Conservation (phyloP, 1,140 invertebrate species). For the Zaprionus ornatus region DNA sequence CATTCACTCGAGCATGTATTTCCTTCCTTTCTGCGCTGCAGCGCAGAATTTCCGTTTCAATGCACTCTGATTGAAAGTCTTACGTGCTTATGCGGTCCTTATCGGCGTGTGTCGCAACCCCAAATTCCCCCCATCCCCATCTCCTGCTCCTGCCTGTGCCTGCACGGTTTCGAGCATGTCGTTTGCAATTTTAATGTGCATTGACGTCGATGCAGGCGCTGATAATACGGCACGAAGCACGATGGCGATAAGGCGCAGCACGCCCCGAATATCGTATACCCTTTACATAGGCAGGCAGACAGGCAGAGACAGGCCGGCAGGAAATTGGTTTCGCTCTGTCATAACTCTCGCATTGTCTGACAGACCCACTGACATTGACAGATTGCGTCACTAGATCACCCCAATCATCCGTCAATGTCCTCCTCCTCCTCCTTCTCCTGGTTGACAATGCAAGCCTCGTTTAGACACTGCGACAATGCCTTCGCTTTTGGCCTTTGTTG, state of each 20-base stretch:
- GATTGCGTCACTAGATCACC: conserved; percentile 6
- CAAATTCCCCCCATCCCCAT: not conserved
- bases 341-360: not conserved
- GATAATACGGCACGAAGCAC: conserved; percentile 58
- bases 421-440: too few species aligned
- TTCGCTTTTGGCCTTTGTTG: conserved; percentile 59
- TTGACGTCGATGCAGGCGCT: conserved; percentile 67
- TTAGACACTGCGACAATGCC: conserved; percentile 30
- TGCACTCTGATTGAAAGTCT: conserved; percentile 79
- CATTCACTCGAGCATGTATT: conserved; percentile 65
- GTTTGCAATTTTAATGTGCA: conserved; percentile 78
- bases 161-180: conserved; percentile 37
- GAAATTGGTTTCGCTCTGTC: not conserved
- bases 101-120: conserved; percentile 33
- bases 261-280: conserved; percentile 11
- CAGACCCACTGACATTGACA: conserved; percentile 1
- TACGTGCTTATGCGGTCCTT: conserved; percentile 59
- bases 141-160: not conserved
- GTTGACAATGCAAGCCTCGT: conserved; percentile 59
- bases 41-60: conserved; percentile 79
- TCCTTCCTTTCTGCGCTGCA: conserved; percentile 79
- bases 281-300: not conserved
- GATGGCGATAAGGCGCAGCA: conserved; percentile 55
- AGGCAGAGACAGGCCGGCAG: too few species aligned
- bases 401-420: conserved; percentile 31